These are phyloP conservation scores for Cryptus armator DNA, from an alignment of 2,888 invertebrate species.

Conservation along the genomic window DNA sequence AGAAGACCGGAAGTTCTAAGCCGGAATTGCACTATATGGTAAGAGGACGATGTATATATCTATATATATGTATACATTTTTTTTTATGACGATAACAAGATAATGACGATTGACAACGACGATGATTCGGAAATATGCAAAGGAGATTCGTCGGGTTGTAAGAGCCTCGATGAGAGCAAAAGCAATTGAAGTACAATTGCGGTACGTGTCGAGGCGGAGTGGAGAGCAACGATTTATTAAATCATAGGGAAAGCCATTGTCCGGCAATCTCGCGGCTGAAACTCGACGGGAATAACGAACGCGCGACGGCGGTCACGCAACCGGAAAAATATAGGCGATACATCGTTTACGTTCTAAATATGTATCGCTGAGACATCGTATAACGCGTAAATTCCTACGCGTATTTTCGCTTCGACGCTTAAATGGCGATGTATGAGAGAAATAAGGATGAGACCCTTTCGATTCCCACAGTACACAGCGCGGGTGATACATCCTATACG, in stretches of 20 bases:
- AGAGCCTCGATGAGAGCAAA: not conserved
- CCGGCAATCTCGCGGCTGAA: slow-evolving; percentile 50
- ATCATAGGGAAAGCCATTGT: slow-evolving; percentile 58
- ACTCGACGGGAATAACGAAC: slow-evolving; percentile 29
- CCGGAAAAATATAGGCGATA: not conserved
- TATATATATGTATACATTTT: slow-evolving; percentile 25
- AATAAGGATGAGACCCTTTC: not conserved
- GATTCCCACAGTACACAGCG: slow-evolving; percentile 22
- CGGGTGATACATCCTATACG: not conserved
- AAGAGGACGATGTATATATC: slow-evolving; percentile 72
- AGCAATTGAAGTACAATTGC: slow-evolving; percentile 49
- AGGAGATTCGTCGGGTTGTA: not conserved
- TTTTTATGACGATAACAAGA: slow-evolving; percentile 8
- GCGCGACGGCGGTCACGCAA: slow-evolving; percentile 18
- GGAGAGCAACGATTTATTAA: slow-evolving; percentile 34
- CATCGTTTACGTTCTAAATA: not conserved
- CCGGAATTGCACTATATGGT: slow-evolving; percentile 86
- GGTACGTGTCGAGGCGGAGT: not conserved
- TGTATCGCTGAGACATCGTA: not conserved
- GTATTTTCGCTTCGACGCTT: not conserved
- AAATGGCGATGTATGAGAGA: not conserved
- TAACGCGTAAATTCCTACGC: too few species aligned
- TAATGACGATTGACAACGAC: not conserved
- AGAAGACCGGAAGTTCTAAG: slow-evolving; percentile 63
- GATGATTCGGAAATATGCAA: not conserved